phyloP scores from a whole-genome alignment of 2,888 invertebrate genomes.

The Hyposoter didymator region DNA sequence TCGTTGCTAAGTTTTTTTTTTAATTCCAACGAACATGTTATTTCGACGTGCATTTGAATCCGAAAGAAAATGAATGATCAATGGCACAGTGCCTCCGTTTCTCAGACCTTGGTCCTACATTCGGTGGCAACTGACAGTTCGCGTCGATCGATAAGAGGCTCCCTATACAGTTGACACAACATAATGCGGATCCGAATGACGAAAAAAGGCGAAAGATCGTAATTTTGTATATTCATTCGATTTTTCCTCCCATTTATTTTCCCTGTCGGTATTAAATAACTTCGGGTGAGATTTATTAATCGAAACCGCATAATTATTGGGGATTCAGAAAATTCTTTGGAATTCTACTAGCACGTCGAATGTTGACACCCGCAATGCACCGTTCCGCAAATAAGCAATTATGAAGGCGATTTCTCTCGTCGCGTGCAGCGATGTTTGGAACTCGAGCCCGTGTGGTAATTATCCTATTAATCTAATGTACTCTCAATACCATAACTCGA shows the following conservation, averaged over 20 bases:
- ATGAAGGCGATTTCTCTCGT: no score
- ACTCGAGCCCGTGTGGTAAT: no score
- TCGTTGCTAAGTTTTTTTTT: background rate
- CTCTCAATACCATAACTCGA: no score
- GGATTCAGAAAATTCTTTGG: background rate
- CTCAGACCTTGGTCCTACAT: conserved; percentile 17
- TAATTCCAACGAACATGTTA: background rate
- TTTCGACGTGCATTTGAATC: background rate
- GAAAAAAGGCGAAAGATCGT: conserved; percentile 22
- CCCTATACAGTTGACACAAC: conserved; percentile 61
- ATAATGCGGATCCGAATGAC: conserved; percentile 10
- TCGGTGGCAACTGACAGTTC: conserved; percentile 23
- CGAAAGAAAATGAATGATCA: conserved; percentile 53
- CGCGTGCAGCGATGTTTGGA: no score
- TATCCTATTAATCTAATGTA: no score
- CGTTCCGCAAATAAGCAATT: no score
- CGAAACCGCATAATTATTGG: background rate
- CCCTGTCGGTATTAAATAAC: background rate
- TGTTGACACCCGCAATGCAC: no score
- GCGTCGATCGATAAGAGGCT: conserved; percentile 47
- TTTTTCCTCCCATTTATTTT: background rate
- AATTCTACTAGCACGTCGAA: background rate
- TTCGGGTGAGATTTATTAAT: background rate
- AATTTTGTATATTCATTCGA: background rate
- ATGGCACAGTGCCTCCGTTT: conserved; percentile 7